phyloP scores from a whole-genome alignment of 1,140 invertebrate genomes.

The Caenorhabditis brenneri region DNA sequence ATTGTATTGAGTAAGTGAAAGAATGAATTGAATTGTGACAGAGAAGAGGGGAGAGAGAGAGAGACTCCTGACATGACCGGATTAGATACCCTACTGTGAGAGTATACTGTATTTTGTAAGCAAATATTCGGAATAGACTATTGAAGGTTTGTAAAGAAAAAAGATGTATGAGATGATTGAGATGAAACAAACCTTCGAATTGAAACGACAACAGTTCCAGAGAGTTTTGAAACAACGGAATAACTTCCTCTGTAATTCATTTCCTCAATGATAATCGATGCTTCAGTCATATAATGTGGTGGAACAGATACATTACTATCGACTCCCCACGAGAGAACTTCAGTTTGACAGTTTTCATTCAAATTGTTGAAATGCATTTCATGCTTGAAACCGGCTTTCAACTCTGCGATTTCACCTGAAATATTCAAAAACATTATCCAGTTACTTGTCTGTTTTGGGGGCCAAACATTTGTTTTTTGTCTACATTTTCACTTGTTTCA shows the following conservation, averaged over 20 bases:
- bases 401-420: conserved; percentile 72
- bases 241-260: conserved; percentile 72
- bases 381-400: conserved; percentile 73
- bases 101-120: conserved; percentile 1
- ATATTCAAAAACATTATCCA: conserved; percentile 60
- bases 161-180: conserved; percentile 64
- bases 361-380: conserved; percentile 73
- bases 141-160: conserved; percentile 57
- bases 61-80: background rate
- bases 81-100: background rate
- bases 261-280: conserved; percentile 73
- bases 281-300: conserved; percentile 70
- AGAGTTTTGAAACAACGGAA: conserved; percentile 70
- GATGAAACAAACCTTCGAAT: conserved; percentile 63
- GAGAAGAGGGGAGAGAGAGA: no score
- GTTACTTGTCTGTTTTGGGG: conserved; percentile 27
- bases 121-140: conserved; percentile 50
- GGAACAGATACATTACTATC: conserved; percentile 72
- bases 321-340: conserved; percentile 72
- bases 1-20: background rate
- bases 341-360: conserved; percentile 72
- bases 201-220: conserved; percentile 71
- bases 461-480: conserved; percentile 50
- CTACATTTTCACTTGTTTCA: background rate
- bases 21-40: background rate